Conservation (phyloP, 2,113 vertebrate genomes). For the Nesogale talazaci region DNA sequence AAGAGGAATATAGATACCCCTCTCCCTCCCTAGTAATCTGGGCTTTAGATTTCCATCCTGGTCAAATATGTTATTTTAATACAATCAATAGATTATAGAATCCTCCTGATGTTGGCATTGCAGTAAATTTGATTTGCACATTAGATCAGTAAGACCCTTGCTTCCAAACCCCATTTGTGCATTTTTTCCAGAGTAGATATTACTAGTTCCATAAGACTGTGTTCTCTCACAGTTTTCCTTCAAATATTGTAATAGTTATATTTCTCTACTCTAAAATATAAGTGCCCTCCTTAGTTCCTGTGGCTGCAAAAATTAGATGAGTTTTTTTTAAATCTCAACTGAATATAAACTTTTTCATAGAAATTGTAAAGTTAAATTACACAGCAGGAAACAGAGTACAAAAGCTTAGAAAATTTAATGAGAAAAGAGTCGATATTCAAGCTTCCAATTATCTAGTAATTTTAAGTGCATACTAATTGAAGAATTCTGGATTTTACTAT, state of each 20-base stretch:
- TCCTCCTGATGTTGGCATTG: not conserved
- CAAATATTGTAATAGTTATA: conserved; percentile 2
- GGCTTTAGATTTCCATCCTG: not conserved
- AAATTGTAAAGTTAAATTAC: conserved; percentile 54
- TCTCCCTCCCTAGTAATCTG: too few relatives aligned
- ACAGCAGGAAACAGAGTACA: not conserved
- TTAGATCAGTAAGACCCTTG: not conserved
- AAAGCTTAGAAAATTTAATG: conserved; percentile 47
- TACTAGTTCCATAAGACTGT: not conserved
- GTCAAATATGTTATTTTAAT: not conserved
- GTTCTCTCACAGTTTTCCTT: not conserved
- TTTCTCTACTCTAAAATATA: not conserved
- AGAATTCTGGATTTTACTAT: conserved; percentile 41
- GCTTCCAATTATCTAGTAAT: conserved; percentile 48
- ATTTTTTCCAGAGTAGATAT: not conserved
- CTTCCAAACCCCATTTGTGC: not conserved
- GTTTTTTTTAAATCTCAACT: conserved; percentile 51
- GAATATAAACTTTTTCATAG: conserved; percentile 36
- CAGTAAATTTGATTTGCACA: not conserved
- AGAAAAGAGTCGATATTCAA: conserved; percentile 8
- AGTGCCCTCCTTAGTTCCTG: not conserved
- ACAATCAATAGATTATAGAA: not conserved
- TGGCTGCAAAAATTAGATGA: conserved; percentile 37
- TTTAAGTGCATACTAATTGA: conserved; percentile 19
- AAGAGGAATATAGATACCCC: accelerated